phyloP scores from a whole-genome alignment of 2,888 invertebrate species.

The Aphodius granarius region DNA sequence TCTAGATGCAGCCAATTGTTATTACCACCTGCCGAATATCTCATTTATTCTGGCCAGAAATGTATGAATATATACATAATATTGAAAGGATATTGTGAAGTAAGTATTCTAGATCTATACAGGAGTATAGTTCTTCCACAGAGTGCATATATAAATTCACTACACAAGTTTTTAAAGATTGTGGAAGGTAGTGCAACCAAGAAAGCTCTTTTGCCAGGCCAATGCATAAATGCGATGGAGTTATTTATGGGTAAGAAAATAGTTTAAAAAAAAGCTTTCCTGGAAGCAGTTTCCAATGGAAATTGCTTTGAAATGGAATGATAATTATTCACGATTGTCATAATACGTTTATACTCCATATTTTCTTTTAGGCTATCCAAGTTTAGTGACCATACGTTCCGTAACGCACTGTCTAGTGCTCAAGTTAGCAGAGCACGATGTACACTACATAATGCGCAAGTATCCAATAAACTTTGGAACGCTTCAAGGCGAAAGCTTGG shows the following conservation, averaged over 20 bases:
- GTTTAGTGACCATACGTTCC: conserved; percentile 18
- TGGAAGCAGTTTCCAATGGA: too few relatives aligned
- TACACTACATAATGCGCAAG: conserved; percentile 5
- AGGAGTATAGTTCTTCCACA: background rate
- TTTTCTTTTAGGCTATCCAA: background rate
- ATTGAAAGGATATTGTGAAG: conserved; percentile 19
- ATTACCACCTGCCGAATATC: conserved; percentile 17
- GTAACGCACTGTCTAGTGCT: conserved; percentile 13
- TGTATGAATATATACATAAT: conserved; percentile 19
- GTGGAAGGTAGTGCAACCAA: conserved; percentile 16
- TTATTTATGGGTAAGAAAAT: conserved; percentile 12
- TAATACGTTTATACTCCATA: too few relatives aligned
- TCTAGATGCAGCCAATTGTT: conserved; percentile 15
- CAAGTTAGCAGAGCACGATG: conserved; percentile 2
- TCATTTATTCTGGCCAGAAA: conserved; percentile 18
- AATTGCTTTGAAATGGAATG: too few relatives aligned
- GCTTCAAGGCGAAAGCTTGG: too few relatives aligned
- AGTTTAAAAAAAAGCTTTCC: too few relatives aligned
- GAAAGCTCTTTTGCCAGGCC: conserved; percentile 13
- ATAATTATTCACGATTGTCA: too few relatives aligned
- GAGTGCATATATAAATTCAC: background rate
- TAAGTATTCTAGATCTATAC: too few relatives aligned
- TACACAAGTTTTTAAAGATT: conserved; percentile 12
- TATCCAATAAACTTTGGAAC: background rate
- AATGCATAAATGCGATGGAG: conserved; percentile 18